Percentiles rank a stretch among this genome's conserved stretches.
Conservation (phyloP, 2,113 vertebrate species). For the Climacteris rufus region DNA sequence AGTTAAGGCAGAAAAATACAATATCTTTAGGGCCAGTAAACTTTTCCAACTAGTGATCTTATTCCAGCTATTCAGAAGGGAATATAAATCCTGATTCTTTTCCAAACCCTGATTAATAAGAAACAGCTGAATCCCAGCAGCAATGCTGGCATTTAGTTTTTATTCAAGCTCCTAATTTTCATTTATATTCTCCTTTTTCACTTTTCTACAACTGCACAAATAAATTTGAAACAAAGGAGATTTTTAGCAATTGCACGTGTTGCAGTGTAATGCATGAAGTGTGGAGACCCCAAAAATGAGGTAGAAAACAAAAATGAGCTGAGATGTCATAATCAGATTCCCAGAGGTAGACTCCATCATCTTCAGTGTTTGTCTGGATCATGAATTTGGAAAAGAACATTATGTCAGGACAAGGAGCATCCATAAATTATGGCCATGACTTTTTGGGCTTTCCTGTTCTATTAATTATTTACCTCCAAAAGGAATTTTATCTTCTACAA, state of each 20-base stretch:
- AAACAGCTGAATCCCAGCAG: conserved; percentile 29
- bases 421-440: background rate
- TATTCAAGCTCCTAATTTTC: background rate
- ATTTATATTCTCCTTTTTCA: background rate
- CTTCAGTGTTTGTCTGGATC: background rate
- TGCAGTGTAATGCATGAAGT: background rate
- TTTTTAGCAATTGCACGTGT: background rate
- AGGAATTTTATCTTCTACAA: background rate
- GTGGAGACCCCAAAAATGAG: background rate
- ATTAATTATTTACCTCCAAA: background rate
- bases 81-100: background rate
- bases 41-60: conserved; percentile 43
- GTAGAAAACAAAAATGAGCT: background rate
- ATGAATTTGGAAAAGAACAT: background rate
- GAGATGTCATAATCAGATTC: background rate
- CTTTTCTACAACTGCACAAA: background rate
- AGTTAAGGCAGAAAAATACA: conserved; percentile 30
- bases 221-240: background rate
- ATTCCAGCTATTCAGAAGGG: conserved; percentile 42
- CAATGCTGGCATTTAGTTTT: background rate
- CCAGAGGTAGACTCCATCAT: background rate
- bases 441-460: background rate
- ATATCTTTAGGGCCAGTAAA: conserved; percentile 13
- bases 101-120: conserved; percentile 44
- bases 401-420: background rate